Percentiles rank a stretch among this genome's conserved stretches.
phyloP scores from a whole-genome alignment of 2,797 vertebrate genomes.

The Phalloptychus januarius region DNA sequence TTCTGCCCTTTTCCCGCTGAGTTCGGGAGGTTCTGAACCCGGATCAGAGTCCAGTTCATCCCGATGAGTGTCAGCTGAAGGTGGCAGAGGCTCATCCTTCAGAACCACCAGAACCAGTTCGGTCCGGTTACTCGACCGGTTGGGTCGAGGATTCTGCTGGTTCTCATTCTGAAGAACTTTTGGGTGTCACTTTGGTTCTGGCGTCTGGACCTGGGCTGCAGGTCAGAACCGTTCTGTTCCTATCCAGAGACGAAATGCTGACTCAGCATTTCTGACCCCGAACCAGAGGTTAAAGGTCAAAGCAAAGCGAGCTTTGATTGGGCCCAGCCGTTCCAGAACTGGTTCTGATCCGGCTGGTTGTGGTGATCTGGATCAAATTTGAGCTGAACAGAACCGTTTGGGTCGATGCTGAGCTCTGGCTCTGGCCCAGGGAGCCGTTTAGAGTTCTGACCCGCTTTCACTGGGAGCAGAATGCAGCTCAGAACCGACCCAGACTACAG shows the following conservation, averaged over 20 bases:
- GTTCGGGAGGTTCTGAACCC: no score
- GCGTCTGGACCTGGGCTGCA: background rate
- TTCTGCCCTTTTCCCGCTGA: no score
- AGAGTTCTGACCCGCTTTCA: constrained; percentile 2
- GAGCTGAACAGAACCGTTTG: background rate
- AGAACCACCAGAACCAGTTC: background rate
- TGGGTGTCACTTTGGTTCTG: no score
- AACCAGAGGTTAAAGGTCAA: background rate
- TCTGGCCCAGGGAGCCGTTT: constrained; percentile 12
- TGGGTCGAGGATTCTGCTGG: background rate
- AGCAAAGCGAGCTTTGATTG: background rate
- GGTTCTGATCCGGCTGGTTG: background rate
- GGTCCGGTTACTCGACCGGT: background rate
- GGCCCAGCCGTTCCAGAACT: background rate
- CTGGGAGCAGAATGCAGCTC: background rate
- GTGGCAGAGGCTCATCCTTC: background rate
- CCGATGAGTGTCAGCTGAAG: background rate
- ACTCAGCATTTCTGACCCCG: background rate
- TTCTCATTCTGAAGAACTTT: background rate
- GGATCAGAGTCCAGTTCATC: background rate
- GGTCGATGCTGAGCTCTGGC: background rate
- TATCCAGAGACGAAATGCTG: background rate
- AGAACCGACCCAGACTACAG: background rate
- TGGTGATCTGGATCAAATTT: background rate
- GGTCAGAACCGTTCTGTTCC: no score